These are phyloP conservation scores for Corythornis vintsioides DNA, from an alignment of 2,113 vertebrate genomes.

Conservation along the genomic window DNA sequence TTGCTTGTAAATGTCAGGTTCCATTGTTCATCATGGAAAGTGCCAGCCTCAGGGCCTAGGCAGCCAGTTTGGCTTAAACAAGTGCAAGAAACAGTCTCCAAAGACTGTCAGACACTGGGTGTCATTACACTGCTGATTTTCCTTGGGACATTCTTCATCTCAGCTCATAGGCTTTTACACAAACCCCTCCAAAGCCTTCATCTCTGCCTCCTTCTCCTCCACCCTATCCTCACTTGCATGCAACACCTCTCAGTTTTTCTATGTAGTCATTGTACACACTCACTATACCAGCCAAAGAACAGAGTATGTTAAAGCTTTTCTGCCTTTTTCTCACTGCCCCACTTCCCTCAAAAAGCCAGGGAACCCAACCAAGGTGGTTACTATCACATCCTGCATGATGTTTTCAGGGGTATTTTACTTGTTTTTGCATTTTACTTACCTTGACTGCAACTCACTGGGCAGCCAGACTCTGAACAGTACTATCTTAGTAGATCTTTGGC, in stretches of 20 bases:
- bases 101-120: not conserved
- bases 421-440: not conserved
- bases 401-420: not conserved
- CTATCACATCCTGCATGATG: not conserved
- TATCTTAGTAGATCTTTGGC: not conserved
- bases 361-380: not conserved
- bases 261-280: not conserved
- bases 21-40: not conserved
- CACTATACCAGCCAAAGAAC: not conserved
- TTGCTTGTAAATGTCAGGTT: not conserved
- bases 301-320: not conserved
- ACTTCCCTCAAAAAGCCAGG: not conserved
- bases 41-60: not conserved
- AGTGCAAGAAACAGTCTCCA: not conserved
- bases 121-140: not conserved
- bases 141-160: not conserved
- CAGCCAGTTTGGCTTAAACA: not conserved
- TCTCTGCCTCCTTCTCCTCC: not conserved
- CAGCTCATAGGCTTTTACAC: not conserved
- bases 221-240: not conserved
- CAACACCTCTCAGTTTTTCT: not conserved
- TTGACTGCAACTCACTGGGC: not conserved
- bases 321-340: not conserved
- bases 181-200: not conserved
- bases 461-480: not conserved